phyloP scores from a whole-genome alignment of 2,113 vertebrate species.

The Carassius auratus region DNA sequence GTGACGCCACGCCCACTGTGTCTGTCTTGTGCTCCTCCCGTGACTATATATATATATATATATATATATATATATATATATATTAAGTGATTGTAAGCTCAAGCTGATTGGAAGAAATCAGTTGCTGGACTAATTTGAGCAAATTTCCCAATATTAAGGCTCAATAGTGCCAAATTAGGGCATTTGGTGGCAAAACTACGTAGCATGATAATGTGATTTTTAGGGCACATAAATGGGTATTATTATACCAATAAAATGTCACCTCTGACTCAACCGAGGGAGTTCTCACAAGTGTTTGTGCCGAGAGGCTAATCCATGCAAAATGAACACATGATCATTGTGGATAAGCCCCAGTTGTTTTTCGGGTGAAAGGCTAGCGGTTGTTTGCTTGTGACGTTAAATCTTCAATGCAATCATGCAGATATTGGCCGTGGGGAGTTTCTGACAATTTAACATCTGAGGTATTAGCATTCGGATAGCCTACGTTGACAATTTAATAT shows the following conservation, averaged over 20 bases:
- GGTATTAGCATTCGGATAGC: slow-evolving; percentile 19
- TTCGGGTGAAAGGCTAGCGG: slow-evolving; percentile 18
- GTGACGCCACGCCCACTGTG: no score
- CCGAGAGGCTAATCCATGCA: slow-evolving; percentile 38
- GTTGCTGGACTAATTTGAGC: not conserved
- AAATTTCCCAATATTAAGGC: not conserved
- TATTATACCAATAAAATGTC: not conserved
- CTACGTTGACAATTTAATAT: slow-evolving; percentile 14
- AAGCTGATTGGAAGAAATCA: not conserved
- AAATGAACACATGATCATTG: slow-evolving; percentile 40
- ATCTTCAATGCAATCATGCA: slow-evolving; percentile 5
- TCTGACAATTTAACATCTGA: slow-evolving; percentile 23
- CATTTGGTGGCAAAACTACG: not conserved
- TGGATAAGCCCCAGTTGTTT: slow-evolving; percentile 20
- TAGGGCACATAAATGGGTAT: not conserved
- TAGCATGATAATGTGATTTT: not conserved
- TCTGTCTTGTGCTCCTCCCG: no score
- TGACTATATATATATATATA: no score
- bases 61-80: no score
- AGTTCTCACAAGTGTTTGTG: slow-evolving; percentile 33
- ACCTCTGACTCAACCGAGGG: not conserved
- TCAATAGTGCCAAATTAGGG: not conserved
- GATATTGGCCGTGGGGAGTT: not conserved
- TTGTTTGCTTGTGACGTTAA: slow-evolving; percentile 34
- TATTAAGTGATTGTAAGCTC: not conserved